These are phyloP conservation scores for Clytia hemisphaerica DNA, from an alignment of 30 jellyfish, hydroid and myxozoan species.

Conservation along the genomic window DNA sequence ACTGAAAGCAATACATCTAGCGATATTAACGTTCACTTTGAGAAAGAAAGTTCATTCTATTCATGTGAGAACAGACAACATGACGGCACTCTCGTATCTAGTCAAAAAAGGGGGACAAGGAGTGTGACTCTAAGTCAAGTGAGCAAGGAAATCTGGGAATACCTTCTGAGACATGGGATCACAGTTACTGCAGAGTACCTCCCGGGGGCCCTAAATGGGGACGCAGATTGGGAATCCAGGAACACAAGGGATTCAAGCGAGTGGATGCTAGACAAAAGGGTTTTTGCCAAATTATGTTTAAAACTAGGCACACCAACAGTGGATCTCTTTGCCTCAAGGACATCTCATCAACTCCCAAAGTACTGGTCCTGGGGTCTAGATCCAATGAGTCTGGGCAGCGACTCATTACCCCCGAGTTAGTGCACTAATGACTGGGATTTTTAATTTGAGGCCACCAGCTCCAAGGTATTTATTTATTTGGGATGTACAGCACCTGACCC, in stretches of 20 bases:
- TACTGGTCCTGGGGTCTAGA: slow-evolving; percentile 39
- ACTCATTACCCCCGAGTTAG: too few species aligned
- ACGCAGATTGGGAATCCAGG: slow-evolving; percentile 39
- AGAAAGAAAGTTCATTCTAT: background rate
- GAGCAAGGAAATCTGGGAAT: slow-evolving; percentile 21
- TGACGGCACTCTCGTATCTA: background rate
- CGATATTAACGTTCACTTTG: background rate
- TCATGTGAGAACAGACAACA: too few species aligned
- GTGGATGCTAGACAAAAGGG: slow-evolving; percentile 18
- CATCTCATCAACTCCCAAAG: slow-evolving; percentile 25
- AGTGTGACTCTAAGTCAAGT: too few species aligned
- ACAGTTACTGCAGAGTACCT: slow-evolving; percentile 37
- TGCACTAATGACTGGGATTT: too few species aligned
- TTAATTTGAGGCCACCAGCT: too few species aligned
- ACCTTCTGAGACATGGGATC: slow-evolving; percentile 25
- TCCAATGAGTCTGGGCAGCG: too few species aligned
- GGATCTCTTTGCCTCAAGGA: too few species aligned
- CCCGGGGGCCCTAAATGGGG: slow-evolving; percentile 15
- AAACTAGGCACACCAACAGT: slow-evolving; percentile 16
- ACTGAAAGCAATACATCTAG: background rate
- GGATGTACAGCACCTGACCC: too few species aligned
- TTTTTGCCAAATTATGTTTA: slow-evolving; percentile 7
- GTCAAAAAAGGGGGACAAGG: background rate
- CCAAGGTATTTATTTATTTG: too few species aligned
- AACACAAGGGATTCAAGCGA: slow-evolving; percentile 24